These are phyloP conservation scores for Palloptera scutellata DNA, from an alignment of 2,888 invertebrate genomes.

Conservation along the genomic window DNA sequence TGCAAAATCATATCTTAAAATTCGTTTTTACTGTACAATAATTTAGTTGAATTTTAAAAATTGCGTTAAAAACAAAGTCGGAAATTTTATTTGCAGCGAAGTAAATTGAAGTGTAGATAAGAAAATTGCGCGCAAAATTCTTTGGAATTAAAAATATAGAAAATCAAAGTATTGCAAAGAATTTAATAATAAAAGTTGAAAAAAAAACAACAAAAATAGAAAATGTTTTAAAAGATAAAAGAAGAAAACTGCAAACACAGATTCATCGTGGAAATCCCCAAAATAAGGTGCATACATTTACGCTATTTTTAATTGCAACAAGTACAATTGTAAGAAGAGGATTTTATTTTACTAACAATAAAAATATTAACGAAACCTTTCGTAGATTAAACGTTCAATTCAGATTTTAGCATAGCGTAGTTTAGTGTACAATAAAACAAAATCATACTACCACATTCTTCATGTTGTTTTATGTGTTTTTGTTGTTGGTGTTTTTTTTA, in stretches of 20 bases:
- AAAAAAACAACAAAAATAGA: background rate
- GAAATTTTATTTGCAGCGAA: background rate
- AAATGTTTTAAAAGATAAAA: background rate
- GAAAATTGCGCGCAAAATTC: conserved; percentile 5
- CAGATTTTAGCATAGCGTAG: background rate
- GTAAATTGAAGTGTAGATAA: conserved; percentile 14
- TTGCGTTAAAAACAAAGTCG: conserved; percentile 40
- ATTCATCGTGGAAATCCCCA: conserved; percentile 18
- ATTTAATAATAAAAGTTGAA: background rate
- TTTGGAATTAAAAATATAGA: background rate
- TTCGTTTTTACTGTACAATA: background rate
- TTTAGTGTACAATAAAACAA: background rate
- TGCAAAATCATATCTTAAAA: background rate
- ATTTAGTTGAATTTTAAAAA: conserved; percentile 32
- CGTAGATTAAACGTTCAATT: too few relatives aligned
- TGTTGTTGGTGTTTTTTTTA: conserved; percentile 9
- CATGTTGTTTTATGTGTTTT: background rate
- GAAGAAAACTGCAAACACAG: conserved; percentile 4
- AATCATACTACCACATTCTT: background rate
- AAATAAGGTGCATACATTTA: conserved; percentile 23
- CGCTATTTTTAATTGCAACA: background rate
- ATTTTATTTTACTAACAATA: too few relatives aligned
- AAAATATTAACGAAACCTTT: too few relatives aligned
- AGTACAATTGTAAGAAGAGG: too few relatives aligned
- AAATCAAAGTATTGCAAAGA: background rate